Conservation (phyloP, 2,797 vertebrate species). For the Pseudotriccus pelzelni region DNA sequence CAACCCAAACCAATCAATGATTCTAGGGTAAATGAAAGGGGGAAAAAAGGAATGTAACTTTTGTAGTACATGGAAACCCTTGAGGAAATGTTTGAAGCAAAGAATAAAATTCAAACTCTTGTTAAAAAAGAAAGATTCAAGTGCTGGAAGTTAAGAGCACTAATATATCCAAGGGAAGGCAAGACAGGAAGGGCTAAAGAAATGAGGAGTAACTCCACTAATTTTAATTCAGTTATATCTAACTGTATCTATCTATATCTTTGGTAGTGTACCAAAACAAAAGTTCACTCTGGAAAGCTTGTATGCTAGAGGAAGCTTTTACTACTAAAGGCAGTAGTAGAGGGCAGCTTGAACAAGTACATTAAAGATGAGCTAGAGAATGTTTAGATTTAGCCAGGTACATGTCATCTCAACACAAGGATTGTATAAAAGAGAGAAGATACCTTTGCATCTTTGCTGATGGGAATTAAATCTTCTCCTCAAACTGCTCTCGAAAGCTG, state of each 20-base stretch:
- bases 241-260: not conserved
- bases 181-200: not conserved
- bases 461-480: not conserved
- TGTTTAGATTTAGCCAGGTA: not conserved
- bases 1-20: not conserved
- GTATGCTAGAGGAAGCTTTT: not conserved
- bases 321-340: not conserved
- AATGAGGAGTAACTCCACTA: not conserved
- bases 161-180: not conserved
- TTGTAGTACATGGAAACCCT: not conserved
- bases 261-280: not conserved
- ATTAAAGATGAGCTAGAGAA: not conserved
- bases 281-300: not conserved
- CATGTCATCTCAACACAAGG: not conserved
- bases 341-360: not conserved
- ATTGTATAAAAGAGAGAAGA: not conserved
- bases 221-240: not conserved
- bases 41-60: not conserved
- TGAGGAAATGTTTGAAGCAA: conserved; percentile 50
- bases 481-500: not conserved
- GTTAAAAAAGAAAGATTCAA: not conserved
- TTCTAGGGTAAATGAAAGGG: not conserved
- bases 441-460: not conserved
- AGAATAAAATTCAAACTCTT: conserved; percentile 17
- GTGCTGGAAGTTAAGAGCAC: not conserved